A percentile compares a stretch with the other conserved stretches of the same genome.
These are phyloP conservation scores for Gibbula magus DNA, from an alignment of 2,888 invertebrate genomes.

Conservation along the genomic window DNA sequence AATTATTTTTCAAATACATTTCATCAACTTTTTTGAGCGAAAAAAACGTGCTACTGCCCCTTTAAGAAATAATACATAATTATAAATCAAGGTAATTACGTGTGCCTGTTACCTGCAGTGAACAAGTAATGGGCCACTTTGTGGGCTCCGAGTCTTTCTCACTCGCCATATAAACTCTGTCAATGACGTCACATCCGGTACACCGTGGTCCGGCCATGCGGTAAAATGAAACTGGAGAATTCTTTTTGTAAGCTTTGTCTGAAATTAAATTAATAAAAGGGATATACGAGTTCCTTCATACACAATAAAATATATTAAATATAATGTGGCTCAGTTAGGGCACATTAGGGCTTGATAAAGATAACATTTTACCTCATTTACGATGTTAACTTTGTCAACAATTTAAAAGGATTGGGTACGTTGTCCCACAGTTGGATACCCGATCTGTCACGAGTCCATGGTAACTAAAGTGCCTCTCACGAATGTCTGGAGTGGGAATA, in stretches of 20 bases:
- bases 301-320: not conserved
- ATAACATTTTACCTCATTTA: too few species aligned
- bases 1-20: too few species aligned
- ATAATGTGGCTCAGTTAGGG: too few species aligned
- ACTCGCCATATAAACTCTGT: not conserved
- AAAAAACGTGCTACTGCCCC: too few species aligned
- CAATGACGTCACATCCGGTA: not conserved
- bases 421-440: too few species aligned
- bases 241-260: not conserved
- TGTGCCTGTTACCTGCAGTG: not conserved
- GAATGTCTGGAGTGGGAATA: not conserved
- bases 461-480: not conserved
- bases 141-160: not conserved
- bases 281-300: not conserved
- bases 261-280: not conserved
- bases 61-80: too few species aligned
- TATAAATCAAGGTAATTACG: too few species aligned
- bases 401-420: too few species aligned
- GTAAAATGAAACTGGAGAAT: not conserved
- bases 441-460: too few species aligned
- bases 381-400: too few species aligned
- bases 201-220: constrained; percentile 10
- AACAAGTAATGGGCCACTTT: not conserved
- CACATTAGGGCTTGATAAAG: too few species aligned
- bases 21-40: too few species aligned